Conservation (phyloP, 2,888 invertebrate genomes). For the Hylaea fasciaria region DNA sequence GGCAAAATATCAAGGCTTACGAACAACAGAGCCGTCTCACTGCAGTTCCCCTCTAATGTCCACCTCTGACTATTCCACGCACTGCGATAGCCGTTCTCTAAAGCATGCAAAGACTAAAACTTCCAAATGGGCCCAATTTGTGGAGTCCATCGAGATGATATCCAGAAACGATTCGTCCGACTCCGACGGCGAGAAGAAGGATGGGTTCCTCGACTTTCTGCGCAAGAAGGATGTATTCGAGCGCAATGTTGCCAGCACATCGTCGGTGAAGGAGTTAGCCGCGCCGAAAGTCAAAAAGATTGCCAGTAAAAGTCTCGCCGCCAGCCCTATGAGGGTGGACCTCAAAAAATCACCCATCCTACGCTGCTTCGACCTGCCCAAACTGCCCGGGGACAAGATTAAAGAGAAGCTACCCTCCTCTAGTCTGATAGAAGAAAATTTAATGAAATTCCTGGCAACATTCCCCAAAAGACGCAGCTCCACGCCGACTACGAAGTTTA, state of each 20-base stretch:
- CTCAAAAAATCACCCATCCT: conserved; percentile 57
- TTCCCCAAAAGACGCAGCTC: conserved; percentile 71
- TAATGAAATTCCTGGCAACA: conserved; percentile 57
- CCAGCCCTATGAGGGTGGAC: conserved; percentile 63
- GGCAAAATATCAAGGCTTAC: neutral
- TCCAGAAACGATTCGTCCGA: conserved; percentile 60
- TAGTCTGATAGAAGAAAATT: conserved; percentile 59
- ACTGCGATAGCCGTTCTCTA: conserved; percentile 23
- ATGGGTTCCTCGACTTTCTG: conserved; percentile 59
- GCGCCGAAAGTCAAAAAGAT: conserved; percentile 33
- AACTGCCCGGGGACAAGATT: conserved; percentile 49
- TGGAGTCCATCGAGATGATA: conserved; percentile 62
- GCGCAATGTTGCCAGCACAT: conserved; percentile 38
- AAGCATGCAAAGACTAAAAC: conserved; percentile 42
- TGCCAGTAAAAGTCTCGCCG: conserved; percentile 61
- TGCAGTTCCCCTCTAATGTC: conserved; percentile 62
- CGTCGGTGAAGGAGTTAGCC: conserved; percentile 47
- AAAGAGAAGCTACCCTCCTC: conserved; percentile 26
- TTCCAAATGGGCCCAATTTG: conserved; percentile 65
- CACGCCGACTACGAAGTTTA: conserved; percentile 59
- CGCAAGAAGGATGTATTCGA: conserved; percentile 52
- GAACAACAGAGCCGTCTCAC: conserved; percentile 43
- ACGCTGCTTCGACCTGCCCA: conserved; percentile 67
- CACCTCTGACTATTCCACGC: conserved; percentile 63
- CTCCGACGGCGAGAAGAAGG: conserved; percentile 49